These are phyloP conservation scores for Passer montanus DNA, from an alignment of 2,113 vertebrate genomes.

Conservation along the genomic window DNA sequence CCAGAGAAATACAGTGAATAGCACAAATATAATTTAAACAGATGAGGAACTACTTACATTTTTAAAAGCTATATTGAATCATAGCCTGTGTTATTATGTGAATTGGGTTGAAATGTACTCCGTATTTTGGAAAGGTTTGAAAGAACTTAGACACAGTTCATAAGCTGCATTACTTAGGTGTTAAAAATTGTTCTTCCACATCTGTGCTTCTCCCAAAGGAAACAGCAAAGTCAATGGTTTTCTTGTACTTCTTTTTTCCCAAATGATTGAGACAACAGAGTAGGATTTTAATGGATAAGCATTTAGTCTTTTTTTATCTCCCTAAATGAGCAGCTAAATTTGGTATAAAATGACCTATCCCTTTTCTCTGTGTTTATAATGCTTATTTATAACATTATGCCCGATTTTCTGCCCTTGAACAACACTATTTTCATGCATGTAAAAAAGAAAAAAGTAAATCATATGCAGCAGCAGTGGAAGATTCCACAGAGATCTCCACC, in stretches of 20 bases:
- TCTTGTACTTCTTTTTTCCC: constrained; percentile 16
- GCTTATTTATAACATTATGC: constrained; percentile 15
- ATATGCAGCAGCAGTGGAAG: neutral
- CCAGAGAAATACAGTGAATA: neutral
- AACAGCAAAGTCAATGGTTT: constrained; percentile 46
- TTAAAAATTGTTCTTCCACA: constrained; percentile 52
- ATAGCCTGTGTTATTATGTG: constrained; percentile 35
- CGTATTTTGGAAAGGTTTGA: neutral
- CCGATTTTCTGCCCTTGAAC: constrained; percentile 37
- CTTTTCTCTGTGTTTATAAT: neutral
- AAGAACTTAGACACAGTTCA: constrained; percentile 21
- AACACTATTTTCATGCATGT: neutral
- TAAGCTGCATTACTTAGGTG: constrained; percentile 48
- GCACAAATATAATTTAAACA: constrained; percentile 22
- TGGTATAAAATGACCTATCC: constrained; percentile 17
- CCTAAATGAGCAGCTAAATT: constrained; percentile 32
- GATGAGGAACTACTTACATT: neutral
- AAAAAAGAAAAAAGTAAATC: neutral
- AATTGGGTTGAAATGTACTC: constrained; percentile 35
- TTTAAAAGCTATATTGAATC: constrained; percentile 29
- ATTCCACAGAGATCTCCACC: constrained; percentile 16
- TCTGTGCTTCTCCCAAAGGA: constrained; percentile 48
- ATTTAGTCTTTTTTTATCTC: constrained; percentile 8
- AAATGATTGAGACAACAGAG: neutral
- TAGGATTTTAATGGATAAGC: constrained; percentile 38